Percentiles rank a stretch among this genome's conserved stretches.
Evolutionary conservation across 2,888 invertebrate genomes (phyloP).

Genomic region (Nephrocerus scutellatus): DNA sequence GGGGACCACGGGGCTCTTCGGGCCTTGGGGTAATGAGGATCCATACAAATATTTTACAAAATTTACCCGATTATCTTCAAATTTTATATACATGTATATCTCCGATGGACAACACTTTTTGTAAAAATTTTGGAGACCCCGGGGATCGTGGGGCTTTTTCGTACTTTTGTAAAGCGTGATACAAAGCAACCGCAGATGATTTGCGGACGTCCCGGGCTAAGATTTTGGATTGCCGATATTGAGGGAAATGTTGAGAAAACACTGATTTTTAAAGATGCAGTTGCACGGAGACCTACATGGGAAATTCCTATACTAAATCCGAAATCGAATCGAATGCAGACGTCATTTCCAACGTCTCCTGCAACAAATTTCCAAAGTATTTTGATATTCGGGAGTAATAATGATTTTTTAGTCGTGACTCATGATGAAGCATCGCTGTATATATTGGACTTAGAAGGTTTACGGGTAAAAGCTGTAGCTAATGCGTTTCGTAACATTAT

Average conservation of each 20-base stretch:
- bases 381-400: constrained; percentile 2
- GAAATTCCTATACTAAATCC: constrained; percentile 70
- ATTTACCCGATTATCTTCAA: too few species aligned
- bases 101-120: too few species aligned
- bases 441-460: constrained; percentile 65
- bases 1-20: too few species aligned
- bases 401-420: constrained; percentile 64
- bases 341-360: not conserved
- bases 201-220: constrained; percentile 72
- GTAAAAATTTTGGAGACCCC: too few species aligned
- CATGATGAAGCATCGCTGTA: constrained; percentile 65
- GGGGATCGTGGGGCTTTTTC: too few species aligned
- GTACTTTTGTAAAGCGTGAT: constrained; percentile 48
- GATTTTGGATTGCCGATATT: constrained; percentile 75
- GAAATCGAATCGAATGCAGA: constrained; percentile 19
- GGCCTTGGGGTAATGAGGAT: too few species aligned
- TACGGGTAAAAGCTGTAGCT: constrained; percentile 60
- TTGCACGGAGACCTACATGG: constrained; percentile 52
- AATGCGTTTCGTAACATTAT: constrained; percentile 53
- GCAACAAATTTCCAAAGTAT: constrained; percentile 13
- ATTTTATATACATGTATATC: too few species aligned
- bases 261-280: constrained; percentile 66
- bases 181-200: constrained; percentile 49
- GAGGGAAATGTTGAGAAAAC: constrained; percentile 77
- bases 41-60: too few species aligned